Conservation (phyloP, 2,888 invertebrate genomes). For the Bimastos eiseni region DNA sequence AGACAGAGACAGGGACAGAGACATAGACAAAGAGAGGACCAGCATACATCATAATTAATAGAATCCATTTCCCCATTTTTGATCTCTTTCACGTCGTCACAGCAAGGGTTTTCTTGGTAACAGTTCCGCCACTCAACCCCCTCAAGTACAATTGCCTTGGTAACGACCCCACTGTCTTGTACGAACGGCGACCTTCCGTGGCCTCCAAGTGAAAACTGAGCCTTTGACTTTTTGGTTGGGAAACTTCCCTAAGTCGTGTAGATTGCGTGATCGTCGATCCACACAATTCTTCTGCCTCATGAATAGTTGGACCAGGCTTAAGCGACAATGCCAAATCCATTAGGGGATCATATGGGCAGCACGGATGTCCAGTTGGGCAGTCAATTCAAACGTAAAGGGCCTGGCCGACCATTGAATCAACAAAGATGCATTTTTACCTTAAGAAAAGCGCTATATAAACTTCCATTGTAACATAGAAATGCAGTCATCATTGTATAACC, state of each 20-base stretch:
- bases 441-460: no score
- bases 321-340: neutral
- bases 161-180: neutral
- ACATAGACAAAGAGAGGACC: no score
- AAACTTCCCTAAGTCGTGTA: no score
- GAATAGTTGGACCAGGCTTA: neutral
- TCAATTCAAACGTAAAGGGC: neutral
- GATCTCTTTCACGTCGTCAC: neutral
- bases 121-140: no score
- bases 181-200: neutral
- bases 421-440: neutral
- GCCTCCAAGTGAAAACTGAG: neutral
- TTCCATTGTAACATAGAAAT: no score
- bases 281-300: no score
- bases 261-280: no score
- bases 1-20: no score
- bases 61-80: neutral
- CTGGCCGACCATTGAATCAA: neutral
- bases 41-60: neutral
- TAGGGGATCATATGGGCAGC: neutral
- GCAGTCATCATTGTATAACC: no score
- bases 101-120: neutral
- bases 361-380: neutral
- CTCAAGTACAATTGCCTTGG: neutral
- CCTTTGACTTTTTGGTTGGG: no score